Base-by-base conservation (phyloP, 92 coral and sea anemone genomes). In the Pocillopora grandis region DNA sequence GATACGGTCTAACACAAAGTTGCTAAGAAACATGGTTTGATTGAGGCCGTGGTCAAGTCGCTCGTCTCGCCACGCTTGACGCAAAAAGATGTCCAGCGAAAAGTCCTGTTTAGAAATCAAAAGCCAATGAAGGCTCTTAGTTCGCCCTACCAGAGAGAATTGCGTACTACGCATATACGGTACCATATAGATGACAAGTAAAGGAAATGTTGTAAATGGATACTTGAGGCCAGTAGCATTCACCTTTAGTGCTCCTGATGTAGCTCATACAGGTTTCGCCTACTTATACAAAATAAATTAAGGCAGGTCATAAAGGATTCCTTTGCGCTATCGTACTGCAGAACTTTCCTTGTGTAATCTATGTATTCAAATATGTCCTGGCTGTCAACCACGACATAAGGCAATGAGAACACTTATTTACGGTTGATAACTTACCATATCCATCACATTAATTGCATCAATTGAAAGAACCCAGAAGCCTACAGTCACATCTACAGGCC, bases 21-120 rank as follows among this genome's bases (percentile, higher is more conserved):
- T 90, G 72, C 98, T 92, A 10, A 97, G 92, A 27, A 92, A 90
- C 89, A 97, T 88, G 67, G 98, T 92, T 18, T 73, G 75, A 61
- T 92, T 91, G 86, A 91, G 92, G 16, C 92, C 97, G 89, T 97
- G 99, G 65, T 87, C 92, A 68, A 97, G 83, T 0, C 99, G 93
- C 13, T 88, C 92, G 59, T 97, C 99, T 31, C 58, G 79, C 99
- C 99, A 97, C 58, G 87, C 86, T 83, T 97, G 99, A 17, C 96
- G 89, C 48, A 97, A 79, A 76, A 97, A 97, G 61, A 97, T 90
- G 70, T 97, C 99, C 72, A 97, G 74, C 5, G 95, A 88, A 84
- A 94, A 96, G 66, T 96, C 99, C 99, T 96, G 72, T 37, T 59
- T 11, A 16, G 6, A 5, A 5, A 1, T 7, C 0, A 64, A n/a